Conservation (phyloP, 2,113 vertebrate species). For the Jacana jacana region DNA sequence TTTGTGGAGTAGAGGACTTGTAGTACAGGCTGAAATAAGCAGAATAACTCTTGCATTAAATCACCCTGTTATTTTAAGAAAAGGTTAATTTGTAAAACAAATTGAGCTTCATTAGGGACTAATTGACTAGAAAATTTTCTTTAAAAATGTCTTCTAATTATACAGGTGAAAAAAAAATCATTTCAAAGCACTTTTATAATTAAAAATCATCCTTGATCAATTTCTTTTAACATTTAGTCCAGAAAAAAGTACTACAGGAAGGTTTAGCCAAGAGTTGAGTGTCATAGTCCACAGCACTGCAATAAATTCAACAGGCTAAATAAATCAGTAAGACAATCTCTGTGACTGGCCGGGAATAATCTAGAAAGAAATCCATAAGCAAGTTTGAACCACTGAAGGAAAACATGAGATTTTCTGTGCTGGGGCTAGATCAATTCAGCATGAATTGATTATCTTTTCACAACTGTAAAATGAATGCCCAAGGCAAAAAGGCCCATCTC, state of each 20-base stretch:
- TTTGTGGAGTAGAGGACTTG: neutral
- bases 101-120: conserved; percentile 59
- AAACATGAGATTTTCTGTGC: neutral
- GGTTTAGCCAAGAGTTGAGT: neutral
- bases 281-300: neutral
- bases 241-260: neutral
- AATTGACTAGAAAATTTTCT: conserved; percentile 63
- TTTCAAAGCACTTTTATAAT: conserved; percentile 50
- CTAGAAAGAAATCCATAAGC: neutral
- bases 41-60: conserved; percentile 56
- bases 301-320: neutral
- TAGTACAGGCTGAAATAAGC: neutral
- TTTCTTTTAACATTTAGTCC: conserved; percentile 46
- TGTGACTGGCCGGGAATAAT: neutral
- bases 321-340: neutral
- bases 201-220: conserved; percentile 46
- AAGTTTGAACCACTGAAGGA: neutral
- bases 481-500: neutral
- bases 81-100: conserved; percentile 68
- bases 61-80: conserved; percentile 61
- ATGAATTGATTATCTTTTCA: neutral
- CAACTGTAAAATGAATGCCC: neutral
- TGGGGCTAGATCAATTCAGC: neutral
- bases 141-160: conserved; percentile 60
- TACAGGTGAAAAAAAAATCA: conserved; percentile 43